phyloP scores from a whole-genome alignment of 2,797 vertebrate species.

The Crax fasciolata region DNA sequence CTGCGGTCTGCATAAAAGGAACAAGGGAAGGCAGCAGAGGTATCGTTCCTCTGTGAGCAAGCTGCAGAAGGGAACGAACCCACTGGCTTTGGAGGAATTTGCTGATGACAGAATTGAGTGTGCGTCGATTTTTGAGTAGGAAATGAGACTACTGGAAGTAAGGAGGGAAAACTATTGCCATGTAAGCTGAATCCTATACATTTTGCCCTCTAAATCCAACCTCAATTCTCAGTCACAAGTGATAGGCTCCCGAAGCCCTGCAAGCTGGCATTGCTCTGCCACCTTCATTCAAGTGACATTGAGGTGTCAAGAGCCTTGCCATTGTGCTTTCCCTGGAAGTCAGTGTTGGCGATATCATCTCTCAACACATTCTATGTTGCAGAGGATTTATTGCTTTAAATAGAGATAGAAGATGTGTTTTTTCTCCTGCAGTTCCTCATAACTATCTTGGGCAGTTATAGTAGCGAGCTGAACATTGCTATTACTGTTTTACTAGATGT shows the following conservation, averaged over 20 bases:
- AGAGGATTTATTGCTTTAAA: not conserved
- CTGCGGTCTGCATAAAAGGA: not conserved
- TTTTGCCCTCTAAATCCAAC: not conserved
- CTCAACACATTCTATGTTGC: not conserved
- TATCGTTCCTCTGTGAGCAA: not conserved
- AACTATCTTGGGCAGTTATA: not conserved
- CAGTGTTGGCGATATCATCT: not conserved
- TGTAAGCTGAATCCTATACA: not conserved
- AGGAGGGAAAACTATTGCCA: accelerated
- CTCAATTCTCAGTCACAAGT: not conserved
- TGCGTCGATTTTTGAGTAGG: not conserved
- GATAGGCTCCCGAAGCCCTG: not conserved
- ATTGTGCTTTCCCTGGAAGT: not conserved
- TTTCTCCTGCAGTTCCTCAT: not conserved
- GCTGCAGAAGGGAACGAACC: not conserved
- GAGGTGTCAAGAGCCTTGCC: not conserved
- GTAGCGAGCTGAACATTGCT: not conserved
- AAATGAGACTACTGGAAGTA: not conserved
- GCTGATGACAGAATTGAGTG: not conserved
- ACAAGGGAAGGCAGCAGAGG: not conserved
- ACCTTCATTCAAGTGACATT: not conserved
- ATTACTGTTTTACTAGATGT: conserved; percentile 34
- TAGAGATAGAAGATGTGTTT: not conserved
- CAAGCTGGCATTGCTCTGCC: not conserved
- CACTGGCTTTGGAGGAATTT: not conserved